Percentiles rank a stretch among this genome's conserved stretches.
phyloP scores from a whole-genome alignment of 2,113 vertebrate species.

The Bettongia penicillata region DNA sequence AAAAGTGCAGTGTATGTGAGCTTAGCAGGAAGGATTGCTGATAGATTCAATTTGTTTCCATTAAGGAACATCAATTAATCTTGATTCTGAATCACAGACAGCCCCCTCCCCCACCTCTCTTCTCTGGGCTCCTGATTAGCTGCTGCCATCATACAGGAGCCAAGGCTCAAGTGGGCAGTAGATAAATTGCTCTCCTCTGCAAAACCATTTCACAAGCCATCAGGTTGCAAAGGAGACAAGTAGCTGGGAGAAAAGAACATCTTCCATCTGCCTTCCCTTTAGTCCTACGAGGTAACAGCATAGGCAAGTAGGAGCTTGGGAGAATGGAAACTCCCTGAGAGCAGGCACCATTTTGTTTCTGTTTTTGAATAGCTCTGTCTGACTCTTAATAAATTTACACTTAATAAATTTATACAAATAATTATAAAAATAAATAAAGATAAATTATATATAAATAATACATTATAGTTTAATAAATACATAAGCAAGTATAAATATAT shows the following conservation, averaged over 20 bases:
- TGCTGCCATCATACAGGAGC: not conserved
- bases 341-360: not conserved
- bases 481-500: no score
- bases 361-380: not conserved
- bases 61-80: constrained; percentile 69
- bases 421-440: no score
- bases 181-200: not conserved
- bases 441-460: no score
- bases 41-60: constrained; percentile 62
- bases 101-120: constrained; percentile 5
- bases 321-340: not conserved
- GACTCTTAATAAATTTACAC: not conserved
- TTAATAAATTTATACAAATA: not conserved
- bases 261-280: not conserved
- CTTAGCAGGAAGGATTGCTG: constrained; percentile 55
- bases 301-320: not conserved
- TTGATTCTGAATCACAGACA: constrained; percentile 31
- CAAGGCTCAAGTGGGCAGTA: not conserved
- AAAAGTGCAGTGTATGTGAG: not conserved
- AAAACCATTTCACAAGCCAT: not conserved
- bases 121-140: not conserved
- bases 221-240: not conserved
- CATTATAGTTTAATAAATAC: no score
- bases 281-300: not conserved
- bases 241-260: not conserved